phyloP scores from a whole-genome alignment of 2,797 vertebrate genomes.

The Oreonectes daqikongensis region DNA sequence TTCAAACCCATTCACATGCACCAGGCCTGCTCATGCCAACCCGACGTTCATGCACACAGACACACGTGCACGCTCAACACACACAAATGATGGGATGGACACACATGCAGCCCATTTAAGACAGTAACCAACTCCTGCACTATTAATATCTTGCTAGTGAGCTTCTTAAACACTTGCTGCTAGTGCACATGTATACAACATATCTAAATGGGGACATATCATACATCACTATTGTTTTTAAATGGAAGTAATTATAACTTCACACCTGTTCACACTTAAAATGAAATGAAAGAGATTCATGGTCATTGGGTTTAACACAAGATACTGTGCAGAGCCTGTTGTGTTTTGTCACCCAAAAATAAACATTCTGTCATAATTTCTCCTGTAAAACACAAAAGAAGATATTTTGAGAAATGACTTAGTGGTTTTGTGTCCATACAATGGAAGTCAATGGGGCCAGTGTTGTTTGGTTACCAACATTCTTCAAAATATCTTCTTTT shows the following conservation, averaged over 20 bases:
- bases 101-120: constrained; percentile 1
- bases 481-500: too few relatives aligned
- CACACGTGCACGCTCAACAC: constrained; percentile 41
- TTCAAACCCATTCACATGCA: constrained; percentile 54
- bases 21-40: constrained; percentile 47
- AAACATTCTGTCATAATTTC: too few relatives aligned
- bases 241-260: constrained; percentile 1
- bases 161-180: constrained; percentile 8
- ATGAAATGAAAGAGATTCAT: too few relatives aligned
- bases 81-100: constrained; percentile 2
- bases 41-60: constrained; percentile 23
- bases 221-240: not conserved
- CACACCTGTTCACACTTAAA: too few relatives aligned
- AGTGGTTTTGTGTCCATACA: too few relatives aligned
- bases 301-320: too few relatives aligned
- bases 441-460: too few relatives aligned
- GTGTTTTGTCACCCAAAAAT: too few relatives aligned
- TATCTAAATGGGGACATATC: not conserved
- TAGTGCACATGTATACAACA: not conserved
- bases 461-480: too few relatives aligned
- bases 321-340: too few relatives aligned
- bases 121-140: not conserved
- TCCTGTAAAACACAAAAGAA: too few relatives aligned
- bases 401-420: too few relatives aligned
- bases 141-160: constrained; percentile 30